Conservation (phyloP, 2,888 invertebrate genomes). For the Aporophyla nigra region DNA sequence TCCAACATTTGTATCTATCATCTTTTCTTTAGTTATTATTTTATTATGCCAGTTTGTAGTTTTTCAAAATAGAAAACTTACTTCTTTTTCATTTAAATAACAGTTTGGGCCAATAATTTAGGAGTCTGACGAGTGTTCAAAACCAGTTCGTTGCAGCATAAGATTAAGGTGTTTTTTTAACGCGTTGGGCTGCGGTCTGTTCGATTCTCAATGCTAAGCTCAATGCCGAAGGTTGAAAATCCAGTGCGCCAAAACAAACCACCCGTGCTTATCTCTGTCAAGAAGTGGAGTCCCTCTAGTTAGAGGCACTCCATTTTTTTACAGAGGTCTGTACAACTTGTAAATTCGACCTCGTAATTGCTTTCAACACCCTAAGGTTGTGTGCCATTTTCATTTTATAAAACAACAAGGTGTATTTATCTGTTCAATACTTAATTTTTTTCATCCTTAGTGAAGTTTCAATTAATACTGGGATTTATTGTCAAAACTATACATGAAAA, state of each 20-base stretch:
- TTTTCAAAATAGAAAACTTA: neutral
- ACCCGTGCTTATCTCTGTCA: neutral
- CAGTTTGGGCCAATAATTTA: neutral
- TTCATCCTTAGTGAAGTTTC: neutral
- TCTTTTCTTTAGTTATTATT: neutral
- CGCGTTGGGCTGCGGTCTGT: neutral
- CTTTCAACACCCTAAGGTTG: neutral
- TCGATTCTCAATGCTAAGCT: neutral
- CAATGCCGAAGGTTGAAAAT: no score
- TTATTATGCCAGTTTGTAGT: neutral
- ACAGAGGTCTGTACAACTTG: no score
- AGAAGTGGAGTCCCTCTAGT: neutral
- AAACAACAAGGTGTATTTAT: neutral
- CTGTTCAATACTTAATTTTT: neutral
- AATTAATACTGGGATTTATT: neutral
- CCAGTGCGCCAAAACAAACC: neutral
- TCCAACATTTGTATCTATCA: neutral
- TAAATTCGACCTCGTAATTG: neutral
- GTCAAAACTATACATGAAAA: neutral
- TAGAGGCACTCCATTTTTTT: no score
- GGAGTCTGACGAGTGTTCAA: no score
- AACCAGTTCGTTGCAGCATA: neutral
- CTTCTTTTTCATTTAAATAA: neutral
- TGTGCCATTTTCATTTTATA: neutral
- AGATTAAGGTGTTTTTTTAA: neutral